Evolutionary conservation across 2,888 invertebrate genomes (phyloP).

Genomic region (Coenonympha arcania): DNA sequence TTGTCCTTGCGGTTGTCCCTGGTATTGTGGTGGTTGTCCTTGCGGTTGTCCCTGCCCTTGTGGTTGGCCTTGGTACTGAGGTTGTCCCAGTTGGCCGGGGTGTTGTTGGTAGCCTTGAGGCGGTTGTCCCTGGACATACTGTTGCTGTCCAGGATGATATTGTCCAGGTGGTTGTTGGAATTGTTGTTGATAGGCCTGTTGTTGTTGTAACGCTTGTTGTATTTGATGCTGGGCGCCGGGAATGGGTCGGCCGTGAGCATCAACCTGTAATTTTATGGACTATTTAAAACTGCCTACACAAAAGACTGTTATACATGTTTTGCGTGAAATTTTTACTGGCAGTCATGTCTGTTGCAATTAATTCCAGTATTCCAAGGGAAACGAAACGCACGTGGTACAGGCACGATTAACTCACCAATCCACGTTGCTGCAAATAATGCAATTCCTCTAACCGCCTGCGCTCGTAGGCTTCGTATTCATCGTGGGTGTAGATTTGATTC

Average conservation of each 20-base stretch:
- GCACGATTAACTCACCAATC: slow-evolving; percentile 71
- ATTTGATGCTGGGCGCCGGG: slow-evolving; percentile 62
- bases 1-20: slow-evolving; percentile 20
- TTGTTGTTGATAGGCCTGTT: slow-evolving; percentile 38
- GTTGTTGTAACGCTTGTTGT: slow-evolving; percentile 47
- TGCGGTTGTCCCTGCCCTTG: slow-evolving; percentile 16
- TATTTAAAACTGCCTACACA: too few relatives aligned
- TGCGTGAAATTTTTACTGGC: too few relatives aligned
- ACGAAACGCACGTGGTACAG: too few relatives aligned
- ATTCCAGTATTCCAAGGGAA: too few relatives aligned
- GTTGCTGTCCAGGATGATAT: slow-evolving; percentile 10
- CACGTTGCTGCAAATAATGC: slow-evolving; percentile 77
- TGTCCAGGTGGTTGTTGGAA: slow-evolving; percentile 32
- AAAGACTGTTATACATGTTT: too few relatives aligned
- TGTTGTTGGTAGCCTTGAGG: slow-evolving; percentile 16
- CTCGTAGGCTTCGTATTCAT: slow-evolving; percentile 87
- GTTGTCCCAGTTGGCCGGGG: slow-evolving; percentile 15
- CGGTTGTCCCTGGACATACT: slow-evolving; percentile 24
- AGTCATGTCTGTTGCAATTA: too few relatives aligned
- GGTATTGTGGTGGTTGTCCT: slow-evolving; percentile 11
- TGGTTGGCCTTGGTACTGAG: slow-evolving; percentile 16
- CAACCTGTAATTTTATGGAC: slow-evolving; percentile 48
- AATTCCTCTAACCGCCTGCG: slow-evolving; percentile 77
- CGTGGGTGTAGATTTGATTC: slow-evolving; percentile 85
- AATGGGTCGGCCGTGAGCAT: slow-evolving; percentile 55